Percentiles rank a stretch among this genome's conserved stretches.
Conservation (phyloP, 2,797 vertebrate genomes). For the Cirrhinus molitorella region DNA sequence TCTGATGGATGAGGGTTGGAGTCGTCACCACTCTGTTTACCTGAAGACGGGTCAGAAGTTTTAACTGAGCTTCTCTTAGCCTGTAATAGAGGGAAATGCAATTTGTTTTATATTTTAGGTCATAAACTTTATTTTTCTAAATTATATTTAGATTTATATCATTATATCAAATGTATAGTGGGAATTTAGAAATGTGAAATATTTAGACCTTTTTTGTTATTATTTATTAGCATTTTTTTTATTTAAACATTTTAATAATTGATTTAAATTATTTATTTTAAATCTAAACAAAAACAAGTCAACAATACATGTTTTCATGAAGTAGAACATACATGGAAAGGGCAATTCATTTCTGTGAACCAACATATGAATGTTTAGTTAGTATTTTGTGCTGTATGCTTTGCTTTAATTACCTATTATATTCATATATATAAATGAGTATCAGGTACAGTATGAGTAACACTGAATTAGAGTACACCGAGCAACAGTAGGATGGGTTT, state of each 20-base stretch:
- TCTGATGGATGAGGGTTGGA: slow-evolving; percentile 18
- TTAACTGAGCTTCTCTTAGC: slow-evolving; percentile 79
- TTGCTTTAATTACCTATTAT: not conserved
- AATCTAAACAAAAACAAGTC: not conserved
- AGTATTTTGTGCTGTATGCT: not conserved
- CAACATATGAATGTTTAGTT: not conserved
- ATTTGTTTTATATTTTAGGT: not conserved
- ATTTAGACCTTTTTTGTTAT: too few species aligned
- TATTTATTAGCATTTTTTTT: not conserved
- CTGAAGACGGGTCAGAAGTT: slow-evolving; percentile 53
- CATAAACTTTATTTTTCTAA: too few species aligned
- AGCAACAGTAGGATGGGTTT: not conserved
- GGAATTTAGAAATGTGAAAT: too few species aligned
- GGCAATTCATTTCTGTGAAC: not conserved
- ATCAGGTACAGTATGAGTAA: not conserved
- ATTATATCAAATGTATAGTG: too few species aligned
- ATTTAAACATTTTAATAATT: not conserved
- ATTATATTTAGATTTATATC: too few species aligned
- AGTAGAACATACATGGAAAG: not conserved
- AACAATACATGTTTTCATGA: not conserved
- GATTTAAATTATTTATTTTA: too few species aligned
- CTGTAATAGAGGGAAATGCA: slow-evolving; percentile 66
- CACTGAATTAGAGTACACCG: not conserved
- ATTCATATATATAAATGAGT: not conserved
- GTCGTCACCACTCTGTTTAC: slow-evolving; percentile 42